Percentiles rank a stretch among this genome's conserved stretches.
Conservation (phyloP, 2,888 invertebrate species). For the Pseudococcus longispinus region DNA sequence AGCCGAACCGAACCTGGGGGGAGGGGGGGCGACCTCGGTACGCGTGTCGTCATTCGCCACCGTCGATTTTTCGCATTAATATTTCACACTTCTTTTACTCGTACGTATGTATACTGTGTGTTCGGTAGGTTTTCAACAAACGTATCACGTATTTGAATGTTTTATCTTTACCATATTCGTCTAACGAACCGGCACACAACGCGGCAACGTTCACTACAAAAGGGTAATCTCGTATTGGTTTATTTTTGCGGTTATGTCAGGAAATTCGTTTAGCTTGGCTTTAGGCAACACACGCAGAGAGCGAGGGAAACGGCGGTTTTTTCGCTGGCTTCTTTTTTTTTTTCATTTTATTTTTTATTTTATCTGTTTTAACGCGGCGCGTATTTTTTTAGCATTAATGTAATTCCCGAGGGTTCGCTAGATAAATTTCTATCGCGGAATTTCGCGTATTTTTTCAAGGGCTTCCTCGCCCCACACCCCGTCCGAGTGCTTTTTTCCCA, state of each 20-base stretch:
- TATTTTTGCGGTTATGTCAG: conserved; percentile 29
- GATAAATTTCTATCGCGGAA: conserved; percentile 25
- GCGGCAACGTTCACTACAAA: neutral
- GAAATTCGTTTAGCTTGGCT: conserved; percentile 21
- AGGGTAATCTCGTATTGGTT: conserved; percentile 33
- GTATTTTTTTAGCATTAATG: conserved; percentile 33
- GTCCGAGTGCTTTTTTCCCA: neutral
- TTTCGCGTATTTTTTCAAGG: conserved; percentile 38
- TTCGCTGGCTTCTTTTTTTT: neutral
- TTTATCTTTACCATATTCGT: conserved; percentile 41
- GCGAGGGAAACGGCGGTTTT: neutral
- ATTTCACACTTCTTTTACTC: conserved; percentile 15
- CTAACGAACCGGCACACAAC: conserved; percentile 43
- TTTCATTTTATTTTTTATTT: neutral
- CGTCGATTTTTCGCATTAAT: conserved; percentile 35
- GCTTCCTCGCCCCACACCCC: neutral
- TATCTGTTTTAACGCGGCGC: conserved; percentile 29
- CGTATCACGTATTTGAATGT: conserved; percentile 47
- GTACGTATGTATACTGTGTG: neutral
- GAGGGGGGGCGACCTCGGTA: neutral
- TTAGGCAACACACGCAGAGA: neutral
- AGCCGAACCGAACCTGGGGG: neutral
- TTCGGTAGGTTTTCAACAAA: conserved; percentile 39
- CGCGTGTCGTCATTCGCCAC: neutral
- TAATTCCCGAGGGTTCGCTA: conserved; percentile 7